Conservation (phyloP, 92 coral and sea anemone genomes). For the Pocillopora meandrina region DNA sequence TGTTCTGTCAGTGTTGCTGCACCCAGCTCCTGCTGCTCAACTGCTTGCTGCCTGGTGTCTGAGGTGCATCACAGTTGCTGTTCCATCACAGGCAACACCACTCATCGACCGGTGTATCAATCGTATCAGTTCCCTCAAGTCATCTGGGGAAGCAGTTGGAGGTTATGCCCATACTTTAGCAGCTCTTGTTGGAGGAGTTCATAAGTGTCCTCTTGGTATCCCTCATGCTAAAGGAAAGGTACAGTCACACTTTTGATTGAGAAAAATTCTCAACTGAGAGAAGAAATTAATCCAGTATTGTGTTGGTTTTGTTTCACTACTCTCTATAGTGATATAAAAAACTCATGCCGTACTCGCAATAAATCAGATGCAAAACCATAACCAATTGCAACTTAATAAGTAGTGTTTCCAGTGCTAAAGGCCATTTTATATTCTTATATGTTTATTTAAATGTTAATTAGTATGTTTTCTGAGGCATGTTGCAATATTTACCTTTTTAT, state of each 20-base stretch:
- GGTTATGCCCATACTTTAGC: constrained; percentile 95
- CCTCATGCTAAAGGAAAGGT: constrained; percentile 99
- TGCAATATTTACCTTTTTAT: too few relatives aligned
- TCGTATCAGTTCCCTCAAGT: constrained; percentile 78
- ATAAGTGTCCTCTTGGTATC: constrained; percentile 92
- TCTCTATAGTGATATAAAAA: too few relatives aligned
- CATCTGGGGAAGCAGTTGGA: constrained; percentile 94
- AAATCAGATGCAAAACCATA: too few relatives aligned
- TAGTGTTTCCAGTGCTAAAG: too few relatives aligned
- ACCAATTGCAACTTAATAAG: too few relatives aligned
- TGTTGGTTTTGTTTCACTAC: too few relatives aligned
- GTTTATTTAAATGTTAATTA: too few relatives aligned
- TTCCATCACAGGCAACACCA: constrained; percentile 91
- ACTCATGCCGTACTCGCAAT: too few relatives aligned
- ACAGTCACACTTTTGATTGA: not conserved
- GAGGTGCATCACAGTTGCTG: constrained; percentile 86
- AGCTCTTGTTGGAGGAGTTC: constrained; percentile 94
- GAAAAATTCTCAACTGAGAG: not conserved
- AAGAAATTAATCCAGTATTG: too few relatives aligned
- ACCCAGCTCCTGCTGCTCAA: constrained; percentile 99
- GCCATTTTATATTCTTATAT: too few relatives aligned
- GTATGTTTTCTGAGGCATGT: too few relatives aligned
- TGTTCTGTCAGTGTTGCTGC: constrained; percentile 85
- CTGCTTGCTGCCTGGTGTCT: constrained; percentile 95
- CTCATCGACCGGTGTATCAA: constrained; percentile 93